Evolutionary conservation across 2,888 invertebrate genomes (phyloP).

Genomic region (Cosmia pyralina): DNA sequence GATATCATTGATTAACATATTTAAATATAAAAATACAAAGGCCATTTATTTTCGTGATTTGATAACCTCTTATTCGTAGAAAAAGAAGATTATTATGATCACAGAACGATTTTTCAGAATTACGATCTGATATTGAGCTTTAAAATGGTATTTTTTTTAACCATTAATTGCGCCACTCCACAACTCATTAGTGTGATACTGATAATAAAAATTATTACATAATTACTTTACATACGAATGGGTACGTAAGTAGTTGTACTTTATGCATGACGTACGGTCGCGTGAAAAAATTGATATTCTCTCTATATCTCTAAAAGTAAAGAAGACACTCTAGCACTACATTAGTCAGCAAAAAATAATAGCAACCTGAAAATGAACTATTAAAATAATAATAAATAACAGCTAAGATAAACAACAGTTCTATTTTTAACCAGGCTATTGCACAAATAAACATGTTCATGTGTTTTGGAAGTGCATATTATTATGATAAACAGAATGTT

Average conservation of each 20-base stretch:
- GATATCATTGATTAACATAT: not conserved
- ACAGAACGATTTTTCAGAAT: too few species aligned
- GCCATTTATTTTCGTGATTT: constrained; percentile 9
- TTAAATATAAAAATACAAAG: too few species aligned
- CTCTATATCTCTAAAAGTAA: not conserved
- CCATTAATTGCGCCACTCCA: not conserved
- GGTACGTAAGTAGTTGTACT: not conserved
- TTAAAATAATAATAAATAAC: not conserved
- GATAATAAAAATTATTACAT: constrained; percentile 16
- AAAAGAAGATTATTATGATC: constrained; percentile 25
- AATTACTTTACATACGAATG: not conserved
- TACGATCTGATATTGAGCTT: too few species aligned
- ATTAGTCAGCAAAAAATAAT: not conserved
- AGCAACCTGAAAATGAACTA: not conserved
- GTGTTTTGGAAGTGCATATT: constrained; percentile 68
- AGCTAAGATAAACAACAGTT: constrained; percentile 17
- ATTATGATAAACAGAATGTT: constrained; percentile 64
- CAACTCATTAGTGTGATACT: not conserved
- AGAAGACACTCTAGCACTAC: not conserved
- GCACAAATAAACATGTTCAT: constrained; percentile 52
- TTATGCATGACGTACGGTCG: not conserved
- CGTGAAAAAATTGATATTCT: not conserved
- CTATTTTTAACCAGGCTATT: constrained; percentile 40
- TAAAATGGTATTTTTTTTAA: too few species aligned
- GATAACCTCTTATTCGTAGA: constrained; percentile 50